Conservation (phyloP, 2,113 vertebrate species). For the Scomber japonicus region DNA sequence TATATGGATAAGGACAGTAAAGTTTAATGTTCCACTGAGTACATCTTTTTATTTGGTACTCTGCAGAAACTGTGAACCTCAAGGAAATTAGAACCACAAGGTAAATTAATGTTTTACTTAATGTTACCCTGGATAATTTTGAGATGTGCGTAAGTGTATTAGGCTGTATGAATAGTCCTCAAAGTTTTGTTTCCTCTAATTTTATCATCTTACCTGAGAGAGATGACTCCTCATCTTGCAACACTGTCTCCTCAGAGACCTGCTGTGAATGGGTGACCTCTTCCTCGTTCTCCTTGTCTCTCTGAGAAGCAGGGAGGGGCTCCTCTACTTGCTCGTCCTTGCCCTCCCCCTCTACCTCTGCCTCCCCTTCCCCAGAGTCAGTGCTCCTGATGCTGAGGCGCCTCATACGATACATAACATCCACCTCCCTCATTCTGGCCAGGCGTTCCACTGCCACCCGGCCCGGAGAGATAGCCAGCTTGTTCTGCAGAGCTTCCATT, state of each 20-base stretch:
- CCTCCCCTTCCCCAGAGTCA: conserved; percentile 87
- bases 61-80: neutral
- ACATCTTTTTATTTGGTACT: neutral
- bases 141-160: neutral
- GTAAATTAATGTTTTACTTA: neutral
- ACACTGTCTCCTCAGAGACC: conserved; percentile 62
- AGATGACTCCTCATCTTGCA: conserved; percentile 66
- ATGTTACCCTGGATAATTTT: neutral
- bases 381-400: conserved; percentile 89
- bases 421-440: conserved; percentile 93
- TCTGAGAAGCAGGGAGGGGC: conserved; percentile 51
- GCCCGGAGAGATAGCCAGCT: conserved; percentile 86
- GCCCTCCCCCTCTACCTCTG: conserved; percentile 67
- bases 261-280: conserved; percentile 73
- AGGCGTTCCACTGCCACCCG: conserved; percentile 89
- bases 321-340: conserved; percentile 70
- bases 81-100: neutral
- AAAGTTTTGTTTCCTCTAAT: neutral
- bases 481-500: conserved; percentile 92
- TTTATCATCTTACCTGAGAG: conserved; percentile 73
- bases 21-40: neutral
- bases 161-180: neutral
- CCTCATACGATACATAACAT: conserved; percentile 91
- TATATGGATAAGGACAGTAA: neutral
- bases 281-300: conserved; percentile 78